Percentiles rank a stretch among this genome's conserved stretches.
These are phyloP conservation scores for Melanostoma mellinum DNA, from an alignment of 2,888 invertebrate genomes.

Conservation along the genomic window DNA sequence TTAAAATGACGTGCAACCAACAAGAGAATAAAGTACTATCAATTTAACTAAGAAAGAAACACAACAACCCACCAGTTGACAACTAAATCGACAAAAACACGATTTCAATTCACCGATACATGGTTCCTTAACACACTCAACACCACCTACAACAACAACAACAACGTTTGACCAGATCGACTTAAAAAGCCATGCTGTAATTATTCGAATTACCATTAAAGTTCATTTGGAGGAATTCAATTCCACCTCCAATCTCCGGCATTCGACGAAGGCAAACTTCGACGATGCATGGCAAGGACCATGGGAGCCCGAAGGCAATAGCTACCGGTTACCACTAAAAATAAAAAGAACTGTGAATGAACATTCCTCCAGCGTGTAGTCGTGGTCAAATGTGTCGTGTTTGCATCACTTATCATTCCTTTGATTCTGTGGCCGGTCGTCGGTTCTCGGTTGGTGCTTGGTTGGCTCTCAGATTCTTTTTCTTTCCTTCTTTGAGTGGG, in stretches of 20 bases:
- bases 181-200: constrained; percentile 60
- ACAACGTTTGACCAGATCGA: constrained; percentile 42
- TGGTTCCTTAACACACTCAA: constrained; percentile 35
- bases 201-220: constrained; percentile 72
- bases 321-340: constrained; percentile 57
- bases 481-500: constrained; percentile 16
- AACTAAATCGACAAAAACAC: constrained; percentile 68
- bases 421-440: constrained; percentile 61
- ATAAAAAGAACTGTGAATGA: constrained; percentile 69
- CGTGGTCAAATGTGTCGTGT: constrained; percentile 71
- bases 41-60: constrained; percentile 17
- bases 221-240: constrained; percentile 66
- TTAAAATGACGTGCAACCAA: neutral
- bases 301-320: constrained; percentile 31
- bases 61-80: constrained; percentile 49
- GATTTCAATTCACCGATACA: constrained; percentile 62
- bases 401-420: constrained; percentile 73
- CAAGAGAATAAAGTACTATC: neutral
- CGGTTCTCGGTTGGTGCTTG: constrained; percentile 4
- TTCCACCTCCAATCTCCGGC: constrained; percentile 53
- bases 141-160: constrained; percentile 41
- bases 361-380: constrained; percentile 63
- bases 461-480: constrained; percentile 28
- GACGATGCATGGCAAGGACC: constrained; percentile 2
- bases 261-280: neutral